Evolutionary conservation across 2,888 invertebrate species (phyloP).

Genomic region (Crepidodera aurea): DNA sequence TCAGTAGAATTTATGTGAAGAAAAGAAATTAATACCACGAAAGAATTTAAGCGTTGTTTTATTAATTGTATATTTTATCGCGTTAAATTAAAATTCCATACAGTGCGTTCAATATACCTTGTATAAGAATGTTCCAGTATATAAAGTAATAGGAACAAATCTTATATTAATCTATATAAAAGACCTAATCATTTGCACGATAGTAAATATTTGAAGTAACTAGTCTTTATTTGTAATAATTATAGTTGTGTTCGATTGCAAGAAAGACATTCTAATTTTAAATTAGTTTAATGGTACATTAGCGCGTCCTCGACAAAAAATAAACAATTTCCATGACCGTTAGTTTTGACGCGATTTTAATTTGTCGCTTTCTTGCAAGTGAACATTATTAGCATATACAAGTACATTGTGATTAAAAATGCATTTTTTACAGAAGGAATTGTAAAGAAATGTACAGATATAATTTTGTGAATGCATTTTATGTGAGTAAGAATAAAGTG

Average conservation of each 20-base stretch:
- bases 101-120: neutral
- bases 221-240: slow-evolving; percentile 18
- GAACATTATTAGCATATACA: slow-evolving; percentile 30
- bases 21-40: too few species aligned
- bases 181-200: neutral
- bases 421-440: slow-evolving; percentile 58
- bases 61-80: too few species aligned
- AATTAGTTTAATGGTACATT: too few species aligned
- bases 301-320: too few species aligned
- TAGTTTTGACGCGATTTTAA: neutral
- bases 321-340: slow-evolving; percentile 10
- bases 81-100: too few species aligned
- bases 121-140: neutral
- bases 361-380: slow-evolving; percentile 22
- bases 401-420: slow-evolving; percentile 54
- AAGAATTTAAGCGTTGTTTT: too few species aligned
- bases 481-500: slow-evolving; percentile 28
- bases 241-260: slow-evolving; percentile 7
- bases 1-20: too few species aligned
- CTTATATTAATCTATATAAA: neutral
- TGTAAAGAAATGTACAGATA: slow-evolving; percentile 59
- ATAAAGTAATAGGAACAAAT: neutral
- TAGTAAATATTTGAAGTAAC: slow-evolving; percentile 8
- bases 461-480: slow-evolving; percentile 60
- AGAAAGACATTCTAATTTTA: neutral